Conservation (phyloP, 2,113 vertebrate genomes). For the Phalacrocorax carbo region DNA sequence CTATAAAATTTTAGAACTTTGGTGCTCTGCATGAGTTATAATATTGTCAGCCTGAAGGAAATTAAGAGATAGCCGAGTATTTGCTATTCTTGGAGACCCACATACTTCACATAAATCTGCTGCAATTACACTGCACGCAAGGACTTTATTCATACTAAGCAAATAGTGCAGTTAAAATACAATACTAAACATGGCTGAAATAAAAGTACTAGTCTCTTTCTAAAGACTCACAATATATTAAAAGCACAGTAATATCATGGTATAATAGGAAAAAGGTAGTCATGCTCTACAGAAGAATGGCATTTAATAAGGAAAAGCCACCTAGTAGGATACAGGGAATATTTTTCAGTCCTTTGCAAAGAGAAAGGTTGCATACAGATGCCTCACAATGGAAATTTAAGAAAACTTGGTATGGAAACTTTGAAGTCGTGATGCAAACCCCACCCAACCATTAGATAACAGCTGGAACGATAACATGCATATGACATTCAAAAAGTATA, state of each 20-base stretch:
- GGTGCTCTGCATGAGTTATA: background rate
- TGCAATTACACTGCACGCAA: background rate
- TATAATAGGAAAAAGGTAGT: background rate
- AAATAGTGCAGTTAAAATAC: background rate
- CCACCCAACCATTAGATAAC: background rate
- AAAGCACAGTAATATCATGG: background rate
- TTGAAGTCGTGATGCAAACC: background rate
- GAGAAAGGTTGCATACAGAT: background rate
- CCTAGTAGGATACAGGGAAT: background rate
- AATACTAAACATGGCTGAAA: background rate
- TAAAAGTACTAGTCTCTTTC: too few relatives aligned
- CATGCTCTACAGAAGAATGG: background rate
- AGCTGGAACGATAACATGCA: background rate
- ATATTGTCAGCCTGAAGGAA: background rate
- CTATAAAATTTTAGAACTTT: background rate
- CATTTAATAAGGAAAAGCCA: background rate
- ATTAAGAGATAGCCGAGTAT: background rate
- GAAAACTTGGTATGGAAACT: background rate
- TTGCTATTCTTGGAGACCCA: background rate
- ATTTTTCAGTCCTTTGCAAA: background rate
- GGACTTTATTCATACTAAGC: background rate
- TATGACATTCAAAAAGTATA: background rate
- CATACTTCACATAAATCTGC: background rate
- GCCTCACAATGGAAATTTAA: rapidly evolving
- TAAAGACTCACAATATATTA: background rate